These are phyloP conservation scores for Piprites chloris DNA, from an alignment of 2,113 vertebrate species.

Conservation along the genomic window DNA sequence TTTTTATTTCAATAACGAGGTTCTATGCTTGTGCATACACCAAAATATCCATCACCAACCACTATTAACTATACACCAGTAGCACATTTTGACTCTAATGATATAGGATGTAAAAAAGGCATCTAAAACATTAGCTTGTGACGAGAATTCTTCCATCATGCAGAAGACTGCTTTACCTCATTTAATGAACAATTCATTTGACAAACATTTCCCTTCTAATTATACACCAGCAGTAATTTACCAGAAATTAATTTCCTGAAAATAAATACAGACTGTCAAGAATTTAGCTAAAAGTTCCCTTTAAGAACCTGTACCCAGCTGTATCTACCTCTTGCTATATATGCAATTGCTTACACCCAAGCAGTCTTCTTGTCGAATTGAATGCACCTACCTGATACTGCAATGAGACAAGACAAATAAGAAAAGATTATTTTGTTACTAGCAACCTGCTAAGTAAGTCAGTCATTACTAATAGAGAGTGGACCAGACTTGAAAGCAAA, in stretches of 20 bases:
- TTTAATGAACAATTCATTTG: background rate
- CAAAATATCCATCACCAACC: background rate
- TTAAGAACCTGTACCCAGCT: background rate
- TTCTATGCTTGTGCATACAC: background rate
- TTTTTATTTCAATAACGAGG: background rate
- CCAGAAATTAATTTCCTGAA: background rate
- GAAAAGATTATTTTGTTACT: background rate
- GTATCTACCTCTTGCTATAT: background rate
- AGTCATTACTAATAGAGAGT: background rate
- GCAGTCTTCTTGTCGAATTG: background rate
- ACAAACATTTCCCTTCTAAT: background rate
- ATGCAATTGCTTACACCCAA: background rate
- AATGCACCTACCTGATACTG: background rate
- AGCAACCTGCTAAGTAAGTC: background rate
- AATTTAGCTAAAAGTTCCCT: background rate
- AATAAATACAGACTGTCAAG: background rate
- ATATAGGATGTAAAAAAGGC: background rate
- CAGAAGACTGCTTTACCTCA: background rate
- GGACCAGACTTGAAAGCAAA: background rate
- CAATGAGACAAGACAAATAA: background rate
- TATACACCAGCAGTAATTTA: background rate
- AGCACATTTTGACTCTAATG: background rate
- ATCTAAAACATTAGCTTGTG: background rate
- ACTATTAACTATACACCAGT: background rate
- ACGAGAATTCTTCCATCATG: background rate